Evolutionary conservation across 37 sponge, comb jelly and placozoan genomes (phyloP).

Genomic region (Halichondria panicea): DNA sequence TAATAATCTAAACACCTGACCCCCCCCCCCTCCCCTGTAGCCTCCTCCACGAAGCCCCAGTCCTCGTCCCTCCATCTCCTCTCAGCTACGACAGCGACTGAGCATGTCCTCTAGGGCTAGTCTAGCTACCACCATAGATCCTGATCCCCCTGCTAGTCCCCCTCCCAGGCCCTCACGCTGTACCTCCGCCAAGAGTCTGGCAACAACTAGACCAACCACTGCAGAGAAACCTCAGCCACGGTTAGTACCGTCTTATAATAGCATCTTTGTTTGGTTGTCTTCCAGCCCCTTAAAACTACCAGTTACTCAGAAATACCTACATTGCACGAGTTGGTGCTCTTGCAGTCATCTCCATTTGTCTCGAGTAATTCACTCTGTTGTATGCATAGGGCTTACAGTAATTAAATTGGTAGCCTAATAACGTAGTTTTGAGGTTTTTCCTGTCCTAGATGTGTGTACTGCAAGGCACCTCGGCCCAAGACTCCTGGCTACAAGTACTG

Average conservation of each 20-base stretch:
- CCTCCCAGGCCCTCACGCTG: no score
- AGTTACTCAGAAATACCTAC: no score
- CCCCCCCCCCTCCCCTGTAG: background rate
- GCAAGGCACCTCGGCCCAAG: conserved; percentile 45
- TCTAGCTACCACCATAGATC: background rate
- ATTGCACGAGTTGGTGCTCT: no score
- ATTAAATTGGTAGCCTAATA: no score
- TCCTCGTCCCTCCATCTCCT: conserved; percentile 15
- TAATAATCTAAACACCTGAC: background rate
- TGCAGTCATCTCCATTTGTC: no score
- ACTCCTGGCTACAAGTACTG: conserved; percentile 51
- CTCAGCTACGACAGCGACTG: conserved; percentile 22
- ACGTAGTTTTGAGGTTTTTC: background rate
- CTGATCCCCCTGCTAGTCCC: background rate
- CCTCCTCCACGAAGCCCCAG: no score
- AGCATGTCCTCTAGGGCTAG: conserved; percentile 1
- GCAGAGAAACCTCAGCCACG: conserved; percentile 21
- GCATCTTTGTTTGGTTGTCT: background rate
- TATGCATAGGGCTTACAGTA: no score
- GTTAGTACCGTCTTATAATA: background rate
- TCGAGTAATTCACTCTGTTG: no score
- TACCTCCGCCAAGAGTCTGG: no score
- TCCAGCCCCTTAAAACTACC: no score
- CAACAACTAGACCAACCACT: conserved; percentile 21
- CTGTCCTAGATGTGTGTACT: conserved; percentile 45